phyloP scores from a whole-genome alignment of 2,888 invertebrate species.

The Lacanobia oleracea region DNA sequence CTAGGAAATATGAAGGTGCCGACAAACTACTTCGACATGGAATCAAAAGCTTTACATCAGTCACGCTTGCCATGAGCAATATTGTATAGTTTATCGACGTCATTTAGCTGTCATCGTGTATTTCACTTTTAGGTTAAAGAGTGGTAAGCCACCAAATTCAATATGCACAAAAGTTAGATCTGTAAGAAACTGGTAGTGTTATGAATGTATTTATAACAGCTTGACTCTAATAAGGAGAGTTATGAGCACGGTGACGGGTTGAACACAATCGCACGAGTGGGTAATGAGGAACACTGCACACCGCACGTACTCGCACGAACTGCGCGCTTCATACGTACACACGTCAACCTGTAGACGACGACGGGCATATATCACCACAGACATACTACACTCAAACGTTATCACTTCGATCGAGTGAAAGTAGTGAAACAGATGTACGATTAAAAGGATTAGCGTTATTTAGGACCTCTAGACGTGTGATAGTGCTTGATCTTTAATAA shows the following conservation, averaged over 20 bases:
- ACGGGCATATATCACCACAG: background rate
- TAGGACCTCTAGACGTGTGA: conserved; percentile 33
- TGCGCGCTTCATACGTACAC: background rate
- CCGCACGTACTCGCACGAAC: conserved; percentile 16
- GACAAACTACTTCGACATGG: conserved; percentile 35
- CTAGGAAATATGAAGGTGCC: conserved; percentile 30
- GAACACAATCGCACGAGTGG: conserved; percentile 23
- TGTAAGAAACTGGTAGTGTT: conserved; percentile 7
- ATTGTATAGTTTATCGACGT: conserved; percentile 29
- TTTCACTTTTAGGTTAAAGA: conserved; percentile 6
- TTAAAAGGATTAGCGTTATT: conserved; percentile 11
- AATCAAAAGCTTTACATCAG: conserved; percentile 30
- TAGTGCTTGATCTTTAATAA: conserved; percentile 38
- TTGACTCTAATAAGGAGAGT: background rate
- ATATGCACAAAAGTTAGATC: conserved; percentile 17
- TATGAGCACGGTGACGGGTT: conserved; percentile 29
- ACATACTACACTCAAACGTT: background rate
- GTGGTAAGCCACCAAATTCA: conserved; percentile 15
- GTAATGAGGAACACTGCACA: conserved; percentile 13
- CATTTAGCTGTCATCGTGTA: conserved; percentile 31
- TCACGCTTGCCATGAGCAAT: conserved; percentile 23
- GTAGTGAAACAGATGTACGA: conserved; percentile 10
- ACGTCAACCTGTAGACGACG: background rate
- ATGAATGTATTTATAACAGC: conserved; percentile 1
- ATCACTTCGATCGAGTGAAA: conserved; percentile 6